Conservation (phyloP, 1,140 invertebrate species). For the Plectrocnemia conspersa region DNA sequence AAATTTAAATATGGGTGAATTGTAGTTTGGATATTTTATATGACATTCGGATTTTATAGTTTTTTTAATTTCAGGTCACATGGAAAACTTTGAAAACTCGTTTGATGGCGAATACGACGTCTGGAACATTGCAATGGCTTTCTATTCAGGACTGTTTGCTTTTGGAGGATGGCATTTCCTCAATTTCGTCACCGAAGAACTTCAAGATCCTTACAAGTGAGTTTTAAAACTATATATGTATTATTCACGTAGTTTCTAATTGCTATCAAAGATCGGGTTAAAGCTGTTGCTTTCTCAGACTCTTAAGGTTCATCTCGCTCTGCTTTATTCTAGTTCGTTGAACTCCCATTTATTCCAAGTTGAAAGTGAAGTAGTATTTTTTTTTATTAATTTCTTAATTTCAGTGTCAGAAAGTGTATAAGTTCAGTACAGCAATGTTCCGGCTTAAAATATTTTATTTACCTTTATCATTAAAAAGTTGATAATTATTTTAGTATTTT, state of each 20-base stretch:
- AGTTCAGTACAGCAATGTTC: too few species aligned
- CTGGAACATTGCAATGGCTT: slow-evolving; percentile 69
- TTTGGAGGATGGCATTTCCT: slow-evolving; percentile 94
- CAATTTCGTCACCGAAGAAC: slow-evolving; percentile 91
- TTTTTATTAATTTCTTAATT: too few species aligned
- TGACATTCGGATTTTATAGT: too few species aligned
- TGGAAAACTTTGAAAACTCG: slow-evolving; percentile 65
- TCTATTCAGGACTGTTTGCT: slow-evolving; percentile 94
- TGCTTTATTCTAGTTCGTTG: too few species aligned
- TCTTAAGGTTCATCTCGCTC: too few species aligned
- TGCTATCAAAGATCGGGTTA: neutral
- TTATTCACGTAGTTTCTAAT: neutral
- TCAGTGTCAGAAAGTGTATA: too few species aligned
- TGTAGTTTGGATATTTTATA: neutral
- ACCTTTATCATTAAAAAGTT: too few species aligned
- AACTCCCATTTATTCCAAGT: neutral
- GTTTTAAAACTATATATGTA: slow-evolving; percentile 35
- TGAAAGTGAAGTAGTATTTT: too few species aligned
- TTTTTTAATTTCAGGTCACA: slow-evolving; percentile 59
- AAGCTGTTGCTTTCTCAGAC: too few species aligned
- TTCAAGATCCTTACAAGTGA: slow-evolving; percentile 89
- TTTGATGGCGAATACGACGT: slow-evolving; percentile 65
- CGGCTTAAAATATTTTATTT: too few species aligned
- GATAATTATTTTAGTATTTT: too few species aligned
- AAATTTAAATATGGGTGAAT: too few species aligned